Conservation (phyloP, 1,140 invertebrate species). For the Homarus americanus region DNA sequence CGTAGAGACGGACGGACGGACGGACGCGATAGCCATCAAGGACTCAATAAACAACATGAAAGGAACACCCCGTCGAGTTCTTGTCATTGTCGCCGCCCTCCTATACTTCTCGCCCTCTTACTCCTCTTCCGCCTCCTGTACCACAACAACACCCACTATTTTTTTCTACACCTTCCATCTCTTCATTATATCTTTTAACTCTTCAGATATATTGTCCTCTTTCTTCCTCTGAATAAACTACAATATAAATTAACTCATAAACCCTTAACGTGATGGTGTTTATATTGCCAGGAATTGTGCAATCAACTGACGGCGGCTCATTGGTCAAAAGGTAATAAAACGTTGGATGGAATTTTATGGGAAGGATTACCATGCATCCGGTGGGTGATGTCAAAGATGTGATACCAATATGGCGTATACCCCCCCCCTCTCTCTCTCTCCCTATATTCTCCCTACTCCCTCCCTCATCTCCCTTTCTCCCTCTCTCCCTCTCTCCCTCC, state of each 20-base stretch:
- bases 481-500: conserved; percentile 8
- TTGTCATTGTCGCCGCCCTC: not conserved
- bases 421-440: conserved; percentile 18
- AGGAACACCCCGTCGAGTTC: conserved; percentile 1
- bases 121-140: not conserved
- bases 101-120: not conserved
- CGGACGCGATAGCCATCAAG: no score
- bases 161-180: not conserved
- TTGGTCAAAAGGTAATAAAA: not conserved
- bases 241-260: not conserved
- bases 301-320: not conserved
- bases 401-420: not conserved
- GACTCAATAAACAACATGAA: not conserved
- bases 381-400: not conserved
- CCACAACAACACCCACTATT: not conserved
- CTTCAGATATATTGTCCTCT: no score
- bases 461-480: not conserved
- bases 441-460: conserved; percentile 12
- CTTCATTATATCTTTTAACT: no score
- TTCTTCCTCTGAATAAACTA: not conserved
- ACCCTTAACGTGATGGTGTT: no score
- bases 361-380: not conserved
- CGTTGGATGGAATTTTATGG: not conserved
- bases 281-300: not conserved
- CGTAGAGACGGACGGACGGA: not conserved